A percentile compares a stretch with the other conserved stretches of the same genome.
phyloP scores from a whole-genome alignment of 2,888 invertebrate genomes.

The Oscheius sp. region DNA sequence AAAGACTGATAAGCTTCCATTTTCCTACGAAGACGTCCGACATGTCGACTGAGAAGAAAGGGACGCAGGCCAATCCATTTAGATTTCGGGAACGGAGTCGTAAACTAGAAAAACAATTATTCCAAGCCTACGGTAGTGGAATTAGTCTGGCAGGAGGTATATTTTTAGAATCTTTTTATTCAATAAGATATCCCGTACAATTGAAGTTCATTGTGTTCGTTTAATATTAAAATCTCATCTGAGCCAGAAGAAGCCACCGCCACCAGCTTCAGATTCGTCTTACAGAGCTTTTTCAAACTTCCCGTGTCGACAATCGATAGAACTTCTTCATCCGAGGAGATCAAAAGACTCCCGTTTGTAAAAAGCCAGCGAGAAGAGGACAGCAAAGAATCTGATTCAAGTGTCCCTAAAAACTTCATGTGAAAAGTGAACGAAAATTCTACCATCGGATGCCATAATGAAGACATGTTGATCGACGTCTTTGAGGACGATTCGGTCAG shows the following conservation, averaged over 20 bases:
- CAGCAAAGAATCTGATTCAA: conserved; percentile 2
- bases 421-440: too few species aligned
- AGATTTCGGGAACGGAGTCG: too few species aligned
- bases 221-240: conserved; percentile 14
- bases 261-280: background rate
- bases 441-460: conserved; percentile 10
- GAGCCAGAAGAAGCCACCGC: background rate
- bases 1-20: too few species aligned
- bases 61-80: too few species aligned
- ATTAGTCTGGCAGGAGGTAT: too few species aligned
- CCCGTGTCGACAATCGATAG: background rate
- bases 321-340: conserved; percentile 8
- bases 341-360: background rate
- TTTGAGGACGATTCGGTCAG: background rate
- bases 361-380: background rate
- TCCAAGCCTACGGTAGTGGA: too few species aligned
- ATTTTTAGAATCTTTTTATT: background rate
- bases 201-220: conserved; percentile 16
- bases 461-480: conserved; percentile 9
- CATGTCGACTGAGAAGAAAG: too few species aligned
- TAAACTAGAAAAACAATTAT: too few species aligned
- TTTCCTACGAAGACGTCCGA: too few species aligned
- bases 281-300: background rate
- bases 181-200: conserved; percentile 9
- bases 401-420: background rate